Base-by-base conservation (phyloP, 2,113 vertebrate species). In the Bubo scandiacus region DNA sequence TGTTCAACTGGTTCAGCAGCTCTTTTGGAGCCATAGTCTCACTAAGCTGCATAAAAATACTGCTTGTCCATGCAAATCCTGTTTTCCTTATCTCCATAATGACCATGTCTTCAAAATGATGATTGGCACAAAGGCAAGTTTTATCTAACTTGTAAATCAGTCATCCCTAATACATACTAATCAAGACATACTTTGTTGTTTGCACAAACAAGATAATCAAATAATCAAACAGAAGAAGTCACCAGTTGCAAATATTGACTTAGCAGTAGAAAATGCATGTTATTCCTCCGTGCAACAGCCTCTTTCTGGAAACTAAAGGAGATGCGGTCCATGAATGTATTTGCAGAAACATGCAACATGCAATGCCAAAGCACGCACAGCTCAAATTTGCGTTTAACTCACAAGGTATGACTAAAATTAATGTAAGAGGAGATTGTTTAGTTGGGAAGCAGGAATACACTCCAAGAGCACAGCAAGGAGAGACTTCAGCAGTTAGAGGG, bases 141-240 rank as follows among this genome's bases (percentile, higher is more conserved):
- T 83, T 88, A 43, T 83, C 85, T 94, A 71, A 78, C 22, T 34
- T 55, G 20, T 63, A 42, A 90, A 38, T 67, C 40, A 21, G 61
- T 88, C 3, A 32, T 74, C 55, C n/a, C 29, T 47, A 68, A 59
- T 67, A 58, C 36, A 19, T 43, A 62, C 72, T 92, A 90, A 88
- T 95, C 67, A 94, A 66, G 12, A 74, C 65, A 12, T 81, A 77
- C 27, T 81, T 68, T 72, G 36, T 29, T 91, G 54, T 91, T 96
- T 58, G 67, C 86, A 83, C 52, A 94, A 96, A 81, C 43, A 73
- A 93, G 65, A 27, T 70, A 91, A 88, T 71, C 17, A 91, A 81
- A 49, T 87, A 34, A 54, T 82, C 52, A 75, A 81, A 75, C 18
- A 91, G n/a, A 80, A 92, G 38, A 72, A 82, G 27, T 49, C 30